Percentiles rank a stretch among this genome's conserved stretches.
Evolutionary conservation across 2,888 invertebrate genomes (phyloP).

Genomic region (Trissolcus brochymenae): DNA sequence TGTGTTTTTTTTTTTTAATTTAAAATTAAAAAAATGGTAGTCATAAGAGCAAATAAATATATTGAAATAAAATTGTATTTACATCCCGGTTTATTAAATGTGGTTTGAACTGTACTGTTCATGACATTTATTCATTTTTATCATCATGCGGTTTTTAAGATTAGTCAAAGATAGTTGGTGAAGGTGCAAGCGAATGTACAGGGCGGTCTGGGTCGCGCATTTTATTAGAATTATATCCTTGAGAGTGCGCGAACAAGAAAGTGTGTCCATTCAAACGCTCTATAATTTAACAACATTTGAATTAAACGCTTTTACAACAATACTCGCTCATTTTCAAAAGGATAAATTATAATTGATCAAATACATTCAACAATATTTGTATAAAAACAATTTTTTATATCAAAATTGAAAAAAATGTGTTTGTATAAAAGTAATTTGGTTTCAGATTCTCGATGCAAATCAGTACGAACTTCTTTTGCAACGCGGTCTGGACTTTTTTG

Average conservation of each 20-base stretch:
- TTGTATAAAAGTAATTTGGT: background rate
- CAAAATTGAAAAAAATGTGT: background rate
- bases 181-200: slow-evolving; percentile 27
- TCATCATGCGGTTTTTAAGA: slow-evolving; percentile 41
- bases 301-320: too few relatives aligned
- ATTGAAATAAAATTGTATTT: background rate
- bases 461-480: slow-evolving; percentile 76
- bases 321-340: background rate
- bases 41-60: background rate
- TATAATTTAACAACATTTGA: slow-evolving; percentile 1
- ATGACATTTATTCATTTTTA: slow-evolving; percentile 30
- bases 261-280: background rate
- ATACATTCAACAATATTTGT: too few relatives aligned
- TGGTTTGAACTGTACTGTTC: background rate
- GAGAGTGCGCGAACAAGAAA: slow-evolving; percentile 26
- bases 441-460: slow-evolving; percentile 74
- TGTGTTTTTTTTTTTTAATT: too few relatives aligned
- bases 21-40: background rate
- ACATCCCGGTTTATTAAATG: background rate
- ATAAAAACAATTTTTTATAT: background rate
- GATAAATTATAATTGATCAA: too few relatives aligned
- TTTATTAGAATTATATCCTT: slow-evolving; percentile 46
- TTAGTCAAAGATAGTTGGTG: slow-evolving; percentile 40
- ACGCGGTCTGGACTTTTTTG: slow-evolving; percentile 78
- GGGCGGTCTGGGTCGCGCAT: slow-evolving; percentile 23